These are phyloP conservation scores for Eueides isabella DNA, from an alignment of 1,140 invertebrate genomes.

Conservation along the genomic window DNA sequence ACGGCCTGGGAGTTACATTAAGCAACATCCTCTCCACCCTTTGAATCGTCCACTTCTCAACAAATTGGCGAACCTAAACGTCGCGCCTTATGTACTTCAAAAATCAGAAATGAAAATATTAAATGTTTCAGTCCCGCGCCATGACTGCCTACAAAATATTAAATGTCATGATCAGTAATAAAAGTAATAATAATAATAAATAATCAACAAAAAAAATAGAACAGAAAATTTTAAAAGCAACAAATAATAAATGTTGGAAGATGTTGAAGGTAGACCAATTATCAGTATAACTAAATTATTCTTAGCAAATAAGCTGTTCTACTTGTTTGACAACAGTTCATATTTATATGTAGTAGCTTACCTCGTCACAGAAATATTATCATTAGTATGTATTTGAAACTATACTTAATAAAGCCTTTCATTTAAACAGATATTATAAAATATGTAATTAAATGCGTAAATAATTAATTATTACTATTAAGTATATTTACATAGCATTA, in stretches of 20 bases:
- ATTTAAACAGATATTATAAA: neutral
- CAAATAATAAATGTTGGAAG: neutral
- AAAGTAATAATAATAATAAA: too few relatives aligned
- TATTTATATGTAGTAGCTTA: neutral
- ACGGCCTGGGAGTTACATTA: too few relatives aligned
- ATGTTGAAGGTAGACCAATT: neutral
- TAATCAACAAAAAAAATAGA: neutral
- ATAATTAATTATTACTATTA: neutral
- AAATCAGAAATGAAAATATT: too few relatives aligned
- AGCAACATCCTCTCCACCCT: too few relatives aligned
- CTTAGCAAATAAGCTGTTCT: neutral
- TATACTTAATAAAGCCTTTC: neutral
- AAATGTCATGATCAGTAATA: too few relatives aligned
- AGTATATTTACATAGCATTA: neutral
- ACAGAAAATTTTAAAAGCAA: neutral
- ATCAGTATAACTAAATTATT: neutral
- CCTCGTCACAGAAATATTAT: neutral
- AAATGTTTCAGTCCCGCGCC: too few relatives aligned
- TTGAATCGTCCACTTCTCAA: too few relatives aligned
- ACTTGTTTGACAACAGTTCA: neutral
- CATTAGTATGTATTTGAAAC: neutral
- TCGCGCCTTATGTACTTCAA: too few relatives aligned
- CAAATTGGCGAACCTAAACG: too few relatives aligned
- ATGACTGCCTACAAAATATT: too few relatives aligned
- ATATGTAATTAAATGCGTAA: neutral